A percentile compares a stretch with the other conserved stretches of the same genome.
Conservation (phyloP, 2,888 invertebrate species). For the Chrysodeixis includens region DNA sequence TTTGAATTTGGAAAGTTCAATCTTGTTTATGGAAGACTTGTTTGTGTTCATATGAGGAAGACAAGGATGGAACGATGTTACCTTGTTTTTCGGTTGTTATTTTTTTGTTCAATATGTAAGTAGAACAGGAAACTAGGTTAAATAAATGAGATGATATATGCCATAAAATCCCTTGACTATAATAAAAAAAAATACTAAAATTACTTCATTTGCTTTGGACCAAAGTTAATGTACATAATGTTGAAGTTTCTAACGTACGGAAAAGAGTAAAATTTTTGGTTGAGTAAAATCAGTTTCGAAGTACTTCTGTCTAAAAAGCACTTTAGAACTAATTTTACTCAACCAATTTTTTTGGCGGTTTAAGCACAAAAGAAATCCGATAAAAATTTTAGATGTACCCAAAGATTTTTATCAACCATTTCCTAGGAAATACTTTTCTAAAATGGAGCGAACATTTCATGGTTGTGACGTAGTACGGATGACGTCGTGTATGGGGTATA, state of each 20-base stretch:
- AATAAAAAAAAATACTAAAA: too few relatives aligned
- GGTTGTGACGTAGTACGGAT: neutral
- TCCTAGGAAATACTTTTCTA: neutral
- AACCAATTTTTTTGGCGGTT: too few relatives aligned
- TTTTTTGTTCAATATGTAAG: neutral
- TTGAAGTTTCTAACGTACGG: too few relatives aligned
- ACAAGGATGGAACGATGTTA: neutral
- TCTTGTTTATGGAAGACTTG: neutral
- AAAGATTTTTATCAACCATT: neutral
- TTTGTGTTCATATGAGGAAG: neutral
- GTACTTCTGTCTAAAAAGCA: too few relatives aligned
- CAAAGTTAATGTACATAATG: too few relatives aligned
- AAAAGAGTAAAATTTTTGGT: too few relatives aligned
- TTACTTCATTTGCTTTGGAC: too few relatives aligned
- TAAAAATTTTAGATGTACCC: too few relatives aligned
- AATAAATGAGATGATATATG: neutral
- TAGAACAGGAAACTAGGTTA: neutral
- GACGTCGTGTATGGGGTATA: slow-evolving; percentile 12
- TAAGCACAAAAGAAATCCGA: neutral
- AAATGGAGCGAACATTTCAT: neutral
- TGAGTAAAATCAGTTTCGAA: too few relatives aligned
- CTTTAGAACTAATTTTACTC: too few relatives aligned
- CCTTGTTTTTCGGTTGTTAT: neutral
- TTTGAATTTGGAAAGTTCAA: slow-evolving; percentile 8
- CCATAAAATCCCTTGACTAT: neutral